These are phyloP conservation scores for Oxystoma pomonae DNA, from an alignment of 2,888 invertebrate species.

Conservation along the genomic window DNA sequence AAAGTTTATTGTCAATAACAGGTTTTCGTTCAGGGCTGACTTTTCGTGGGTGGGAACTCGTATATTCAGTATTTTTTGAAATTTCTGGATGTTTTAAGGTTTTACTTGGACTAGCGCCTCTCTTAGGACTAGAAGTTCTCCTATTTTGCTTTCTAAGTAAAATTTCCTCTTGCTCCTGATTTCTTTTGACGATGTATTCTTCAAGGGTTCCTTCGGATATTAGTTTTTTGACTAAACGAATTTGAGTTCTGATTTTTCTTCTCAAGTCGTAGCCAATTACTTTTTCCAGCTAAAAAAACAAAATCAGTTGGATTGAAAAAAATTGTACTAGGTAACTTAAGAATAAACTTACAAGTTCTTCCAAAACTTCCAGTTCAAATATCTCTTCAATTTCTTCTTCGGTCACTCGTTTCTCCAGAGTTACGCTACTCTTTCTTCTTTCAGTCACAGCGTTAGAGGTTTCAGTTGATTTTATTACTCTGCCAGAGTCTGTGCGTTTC, in stretches of 20 bases:
- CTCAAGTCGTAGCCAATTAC: constrained; percentile 74
- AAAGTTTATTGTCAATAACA: constrained; percentile 24
- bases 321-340: background rate
- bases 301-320: background rate
- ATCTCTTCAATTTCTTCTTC: constrained; percentile 67
- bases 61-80: constrained; percentile 17
- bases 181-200: constrained; percentile 31
- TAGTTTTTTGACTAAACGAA: constrained; percentile 65
- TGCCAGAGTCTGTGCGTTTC: constrained; percentile 55
- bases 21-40: constrained; percentile 27
- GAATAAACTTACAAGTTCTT: constrained; percentile 59
- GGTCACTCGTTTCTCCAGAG: constrained; percentile 46
- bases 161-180: constrained; percentile 19
- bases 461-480: constrained; percentile 47
- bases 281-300: constrained; percentile 61
- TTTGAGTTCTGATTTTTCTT: constrained; percentile 71
- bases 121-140: constrained; percentile 1
- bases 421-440: constrained; percentile 48
- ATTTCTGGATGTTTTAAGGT: constrained; percentile 28
- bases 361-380: constrained; percentile 65
- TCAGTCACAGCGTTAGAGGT: constrained; percentile 46
- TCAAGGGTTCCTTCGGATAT: constrained; percentile 42
- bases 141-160: constrained; percentile 5
- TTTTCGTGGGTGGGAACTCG: constrained; percentile 22
- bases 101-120: constrained; percentile 33